Evolutionary conservation across 2,797 vertebrate species (phyloP), one percentile per base, ranked within the genome.

Genomic region (Falco biarmicus): DNA sequence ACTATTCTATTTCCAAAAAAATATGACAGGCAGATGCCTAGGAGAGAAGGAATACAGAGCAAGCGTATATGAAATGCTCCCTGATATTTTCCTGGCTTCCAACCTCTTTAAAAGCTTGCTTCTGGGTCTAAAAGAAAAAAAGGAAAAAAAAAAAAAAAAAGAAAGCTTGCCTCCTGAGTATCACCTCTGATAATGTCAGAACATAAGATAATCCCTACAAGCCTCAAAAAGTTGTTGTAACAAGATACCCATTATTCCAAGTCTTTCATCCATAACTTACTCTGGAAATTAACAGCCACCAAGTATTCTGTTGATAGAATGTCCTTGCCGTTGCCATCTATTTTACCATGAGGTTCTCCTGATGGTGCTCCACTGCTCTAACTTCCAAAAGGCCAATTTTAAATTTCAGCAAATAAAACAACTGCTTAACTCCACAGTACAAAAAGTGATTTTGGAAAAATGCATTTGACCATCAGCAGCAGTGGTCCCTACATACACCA

Each of bases 401-500:
- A 87, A 90, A 53, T 45, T 87, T 69, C 63, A 78, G 10, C 26
- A 74, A 86, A 39, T 24, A 54, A 87, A 76, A 57, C 9, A 41
- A 68, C 16, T 87, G 10, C 32, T 64, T 11, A 11, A 43, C 12
- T n/a, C 6, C 7, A 29, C 37, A 69, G 48, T 11, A 61, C 47
- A 66, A 81, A 81, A 85, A 84, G 20, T 41, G 16, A 64, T 53
- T 90, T 70, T 59, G 26, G 61, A 92, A 96, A 94, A 95, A 78
- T 7, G 21, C 39, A 63, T 69, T 79, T 89, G 60, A 84, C 56
- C 76, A 48, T 32, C 45, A 83, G 61, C 43, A 89, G n/a, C 39
- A 57, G 24, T 12, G 79, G 53, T 45, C 15, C 19, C 57, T 64
- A 56, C 15, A 64, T 13, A 73, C 13, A 78, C 22, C n/a, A 71